These are phyloP conservation scores for Pangasius sanitwongsei DNA, from an alignment of 2,797 vertebrate genomes.

Conservation along the genomic window DNA sequence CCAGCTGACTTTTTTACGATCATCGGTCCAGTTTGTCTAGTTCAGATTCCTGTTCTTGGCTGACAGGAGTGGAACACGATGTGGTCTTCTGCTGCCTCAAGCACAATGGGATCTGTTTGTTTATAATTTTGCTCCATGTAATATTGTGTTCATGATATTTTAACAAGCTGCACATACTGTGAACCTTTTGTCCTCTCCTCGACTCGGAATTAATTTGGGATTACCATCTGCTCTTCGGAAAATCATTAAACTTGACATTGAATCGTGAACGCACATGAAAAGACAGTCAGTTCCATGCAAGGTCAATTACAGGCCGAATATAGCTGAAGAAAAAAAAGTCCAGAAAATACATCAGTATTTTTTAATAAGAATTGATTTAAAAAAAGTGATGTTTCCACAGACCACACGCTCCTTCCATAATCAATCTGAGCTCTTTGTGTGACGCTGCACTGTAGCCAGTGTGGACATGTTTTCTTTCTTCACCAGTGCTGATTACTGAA, in stretches of 20 bases:
- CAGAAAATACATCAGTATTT: neutral
- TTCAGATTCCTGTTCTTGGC: neutral
- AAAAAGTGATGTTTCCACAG: neutral
- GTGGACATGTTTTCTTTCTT: neutral
- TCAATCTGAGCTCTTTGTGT: neutral
- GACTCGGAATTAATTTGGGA: neutral
- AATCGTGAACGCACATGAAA: neutral
- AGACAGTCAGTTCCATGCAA: neutral
- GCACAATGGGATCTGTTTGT: neutral
- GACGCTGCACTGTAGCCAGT: neutral
- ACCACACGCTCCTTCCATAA: neutral
- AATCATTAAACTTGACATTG: constrained; percentile 9
- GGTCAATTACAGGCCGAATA: neutral
- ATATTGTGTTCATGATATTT: no score
- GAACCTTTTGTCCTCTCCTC: neutral
- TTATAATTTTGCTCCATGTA: neutral
- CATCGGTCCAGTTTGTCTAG: neutral
- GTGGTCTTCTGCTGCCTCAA: neutral
- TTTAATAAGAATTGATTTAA: neutral
- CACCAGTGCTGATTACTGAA: no score
- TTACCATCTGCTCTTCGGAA: neutral
- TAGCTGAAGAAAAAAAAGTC: neutral
- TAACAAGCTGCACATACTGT: neutral
- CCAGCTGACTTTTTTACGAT: neutral
- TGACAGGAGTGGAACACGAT: neutral